phyloP scores from a whole-genome alignment of 2,113 vertebrate genomes.

The Rhadina sibilatrix region DNA sequence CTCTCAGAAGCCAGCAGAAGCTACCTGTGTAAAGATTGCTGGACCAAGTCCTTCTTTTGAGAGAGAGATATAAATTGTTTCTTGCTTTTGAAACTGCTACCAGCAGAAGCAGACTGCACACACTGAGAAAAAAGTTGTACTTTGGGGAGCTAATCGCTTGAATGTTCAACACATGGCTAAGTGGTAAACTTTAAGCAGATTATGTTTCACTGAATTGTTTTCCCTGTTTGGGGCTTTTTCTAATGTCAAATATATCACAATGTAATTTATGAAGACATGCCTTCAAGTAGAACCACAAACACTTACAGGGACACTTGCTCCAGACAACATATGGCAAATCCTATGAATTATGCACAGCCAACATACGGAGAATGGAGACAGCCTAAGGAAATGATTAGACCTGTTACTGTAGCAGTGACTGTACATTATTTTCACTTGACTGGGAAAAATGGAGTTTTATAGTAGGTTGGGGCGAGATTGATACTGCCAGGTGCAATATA shows the following conservation, averaged over 20 bases:
- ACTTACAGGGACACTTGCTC: conserved; percentile 35
- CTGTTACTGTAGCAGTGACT: not conserved
- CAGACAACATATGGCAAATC: conserved; percentile 60
- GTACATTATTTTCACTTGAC: conserved; percentile 26
- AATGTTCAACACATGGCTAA: conserved; percentile 44
- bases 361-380: conserved; percentile 41
- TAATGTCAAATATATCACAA: conserved; percentile 32
- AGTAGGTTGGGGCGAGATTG: not conserved
- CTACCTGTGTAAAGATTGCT: not conserved
- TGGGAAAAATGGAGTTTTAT: conserved; percentile 25
- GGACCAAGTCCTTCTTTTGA: not conserved
- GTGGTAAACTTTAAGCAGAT: conserved; percentile 50
- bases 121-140: not conserved
- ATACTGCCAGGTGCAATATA: conserved; percentile 6
- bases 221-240: not conserved
- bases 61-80: not conserved
- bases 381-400: conserved; percentile 44
- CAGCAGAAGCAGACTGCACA: not conserved
- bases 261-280: conserved; percentile 25
- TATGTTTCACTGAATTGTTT: conserved; percentile 59
- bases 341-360: conserved; percentile 69
- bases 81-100: conserved; percentile 54
- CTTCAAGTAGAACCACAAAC: conserved; percentile 7
- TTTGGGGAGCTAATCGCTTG: conserved; percentile 43
- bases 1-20: not conserved